Evolutionary conservation across 30 jellyfish, hydroid and myxozoan species (phyloP).

Genomic region (Turritopsis dohrnii): DNA sequence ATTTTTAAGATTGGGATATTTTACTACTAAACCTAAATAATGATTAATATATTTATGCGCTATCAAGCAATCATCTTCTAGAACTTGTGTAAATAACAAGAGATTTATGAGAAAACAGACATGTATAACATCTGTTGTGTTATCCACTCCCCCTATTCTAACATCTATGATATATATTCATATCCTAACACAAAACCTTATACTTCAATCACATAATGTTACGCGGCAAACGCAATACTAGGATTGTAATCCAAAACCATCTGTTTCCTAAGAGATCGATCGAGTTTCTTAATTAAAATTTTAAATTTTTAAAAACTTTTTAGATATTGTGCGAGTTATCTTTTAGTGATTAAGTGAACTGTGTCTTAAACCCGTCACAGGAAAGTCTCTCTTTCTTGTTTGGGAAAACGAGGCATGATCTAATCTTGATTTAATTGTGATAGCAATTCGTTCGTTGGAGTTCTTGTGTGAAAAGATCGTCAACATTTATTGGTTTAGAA

Average conservation of each 20-base stretch:
- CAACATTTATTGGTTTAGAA: no score
- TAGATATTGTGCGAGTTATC: no score
- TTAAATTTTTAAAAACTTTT: neutral
- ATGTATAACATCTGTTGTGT: neutral
- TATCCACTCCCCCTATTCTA: neutral
- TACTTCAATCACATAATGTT: neutral
- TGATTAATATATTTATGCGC: neutral
- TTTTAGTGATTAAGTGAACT: no score
- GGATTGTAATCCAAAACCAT: neutral
- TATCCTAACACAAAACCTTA: neutral
- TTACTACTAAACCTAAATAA: neutral
- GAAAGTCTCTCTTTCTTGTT: no score
- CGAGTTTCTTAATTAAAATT: no score
- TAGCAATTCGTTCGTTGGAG: no score
- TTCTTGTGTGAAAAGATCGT: no score
- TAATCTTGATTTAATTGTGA: no score
- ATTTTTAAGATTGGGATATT: neutral
- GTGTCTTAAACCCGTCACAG: no score
- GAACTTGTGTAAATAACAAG: neutral
- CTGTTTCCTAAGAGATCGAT: neutral
- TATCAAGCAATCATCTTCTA: neutral
- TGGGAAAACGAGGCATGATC: no score
- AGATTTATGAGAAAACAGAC: neutral
- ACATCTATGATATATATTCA: neutral
- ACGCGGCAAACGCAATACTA: no score